phyloP scores from a whole-genome alignment of 2,113 vertebrate species.

The Sakesphorus luctuosus region DNA sequence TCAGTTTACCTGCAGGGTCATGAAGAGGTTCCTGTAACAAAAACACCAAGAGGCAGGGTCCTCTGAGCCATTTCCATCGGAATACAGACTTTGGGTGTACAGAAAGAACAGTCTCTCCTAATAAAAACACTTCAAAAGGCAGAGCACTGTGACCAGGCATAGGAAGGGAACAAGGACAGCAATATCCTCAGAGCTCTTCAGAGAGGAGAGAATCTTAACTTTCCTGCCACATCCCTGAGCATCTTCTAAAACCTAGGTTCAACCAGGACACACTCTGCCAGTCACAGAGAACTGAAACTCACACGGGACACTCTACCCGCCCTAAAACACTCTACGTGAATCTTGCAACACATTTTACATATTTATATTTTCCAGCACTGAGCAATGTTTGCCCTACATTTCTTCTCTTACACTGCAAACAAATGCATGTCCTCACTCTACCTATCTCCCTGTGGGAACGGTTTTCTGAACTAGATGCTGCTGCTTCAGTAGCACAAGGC shows the following conservation, averaged over 20 bases:
- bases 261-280: not conserved
- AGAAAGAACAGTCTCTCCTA: not conserved
- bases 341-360: not conserved
- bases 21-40: not conserved
- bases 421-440: not conserved
- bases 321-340: not conserved
- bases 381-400: conserved; percentile 1
- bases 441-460: not conserved
- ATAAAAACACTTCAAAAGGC: not conserved
- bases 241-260: not conserved
- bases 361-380: not conserved
- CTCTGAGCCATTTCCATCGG: not conserved
- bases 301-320: not conserved
- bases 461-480: not conserved
- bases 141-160: not conserved
- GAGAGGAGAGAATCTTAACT: not conserved
- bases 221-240: not conserved
- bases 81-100: accelerated
- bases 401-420: not conserved
- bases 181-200: not conserved
- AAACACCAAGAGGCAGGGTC: not conserved
- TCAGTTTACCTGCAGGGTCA: not conserved
- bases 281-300: not conserved
- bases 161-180: not conserved
- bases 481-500: not conserved